These are phyloP conservation scores for Drosophila suboccidentalis DNA, from an alignment of 2,888 invertebrate species.

Conservation along the genomic window DNA sequence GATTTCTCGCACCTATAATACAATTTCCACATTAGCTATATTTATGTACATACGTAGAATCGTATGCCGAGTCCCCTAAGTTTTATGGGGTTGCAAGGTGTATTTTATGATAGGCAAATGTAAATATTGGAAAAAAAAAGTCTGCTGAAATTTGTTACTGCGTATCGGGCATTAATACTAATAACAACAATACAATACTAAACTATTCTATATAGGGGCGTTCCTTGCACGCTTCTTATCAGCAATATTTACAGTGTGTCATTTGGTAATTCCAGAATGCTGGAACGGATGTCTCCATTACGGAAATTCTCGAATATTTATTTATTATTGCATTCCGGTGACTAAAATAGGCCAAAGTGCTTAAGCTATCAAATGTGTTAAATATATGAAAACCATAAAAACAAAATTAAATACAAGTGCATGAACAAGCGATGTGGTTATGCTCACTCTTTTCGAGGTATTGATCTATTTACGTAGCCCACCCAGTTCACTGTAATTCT, in stretches of 20 bases:
- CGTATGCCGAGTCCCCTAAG: conserved; percentile 4
- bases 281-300: conserved; percentile 54
- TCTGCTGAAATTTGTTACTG: conserved; percentile 5
- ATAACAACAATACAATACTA: not conserved
- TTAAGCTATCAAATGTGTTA: conserved; percentile 8
- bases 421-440: conserved; percentile 16
- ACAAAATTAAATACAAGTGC: conserved; percentile 1
- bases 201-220: conserved; percentile 37
- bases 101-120: conserved; percentile 30
- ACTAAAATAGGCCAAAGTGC: conserved; percentile 1
- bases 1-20: conserved; percentile 41
- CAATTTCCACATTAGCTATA: not conserved
- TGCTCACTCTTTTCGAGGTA: conserved; percentile 21
- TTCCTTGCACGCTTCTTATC: conserved; percentile 38
- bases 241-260: conserved; percentile 36
- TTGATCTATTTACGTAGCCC: conserved; percentile 30
- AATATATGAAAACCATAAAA: not conserved
- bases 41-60: conserved; percentile 2
- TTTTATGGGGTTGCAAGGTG: conserved; percentile 48
- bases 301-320: conserved; percentile 46
- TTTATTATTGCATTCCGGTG: not conserved
- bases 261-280: conserved; percentile 12
- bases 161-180: conserved; percentile 26
- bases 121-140: conserved; percentile 24
- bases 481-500: conserved; percentile 19